Evolutionary conservation across 2,797 vertebrate species (phyloP).

Genomic region (Tapirus indicus): DNA sequence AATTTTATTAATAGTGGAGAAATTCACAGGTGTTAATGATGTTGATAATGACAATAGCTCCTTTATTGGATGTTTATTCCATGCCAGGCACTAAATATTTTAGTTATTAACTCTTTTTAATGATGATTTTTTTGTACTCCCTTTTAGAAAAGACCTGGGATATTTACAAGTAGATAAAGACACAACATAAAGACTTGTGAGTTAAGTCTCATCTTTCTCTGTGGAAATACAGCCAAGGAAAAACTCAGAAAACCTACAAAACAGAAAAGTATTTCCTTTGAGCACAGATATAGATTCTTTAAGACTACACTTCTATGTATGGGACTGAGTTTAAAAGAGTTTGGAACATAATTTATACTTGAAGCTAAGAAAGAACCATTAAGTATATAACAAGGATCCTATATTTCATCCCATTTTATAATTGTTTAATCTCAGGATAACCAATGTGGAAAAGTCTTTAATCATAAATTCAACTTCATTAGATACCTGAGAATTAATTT

Average conservation of each 20-base stretch:
- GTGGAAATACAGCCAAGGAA: conserved; percentile 49
- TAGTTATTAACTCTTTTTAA: conserved; percentile 44
- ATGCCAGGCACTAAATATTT: conserved; percentile 23
- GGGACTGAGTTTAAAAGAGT: background rate
- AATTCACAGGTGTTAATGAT: background rate
- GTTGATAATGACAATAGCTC: background rate
- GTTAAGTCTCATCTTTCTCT: conserved; percentile 26
- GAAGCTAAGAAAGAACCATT: conserved; percentile 41
- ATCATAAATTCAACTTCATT: conserved; percentile 47
- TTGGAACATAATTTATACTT: conserved; percentile 23
- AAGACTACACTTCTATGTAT: background rate
- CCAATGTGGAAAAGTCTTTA: background rate
- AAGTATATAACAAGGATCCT: background rate
- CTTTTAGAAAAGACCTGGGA: conserved; percentile 63
- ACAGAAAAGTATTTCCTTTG: conserved; percentile 26
- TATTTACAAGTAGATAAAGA: conserved; percentile 49
- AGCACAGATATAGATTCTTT: conserved; percentile 15
- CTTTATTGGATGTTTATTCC: conserved; percentile 33
- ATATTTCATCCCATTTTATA: background rate
- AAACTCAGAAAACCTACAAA: conserved; percentile 42
- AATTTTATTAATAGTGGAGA: conserved; percentile 1
- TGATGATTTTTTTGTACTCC: conserved; percentile 18
- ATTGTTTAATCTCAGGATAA: conserved; percentile 21
- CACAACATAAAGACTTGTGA: conserved; percentile 39
- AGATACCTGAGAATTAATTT: conserved; percentile 41